A percentile compares a stretch with the other conserved stretches of the same genome.
These are phyloP conservation scores for Tychaedon coryphoeus DNA, from an alignment of 2,113 vertebrate species.

Conservation along the genomic window DNA sequence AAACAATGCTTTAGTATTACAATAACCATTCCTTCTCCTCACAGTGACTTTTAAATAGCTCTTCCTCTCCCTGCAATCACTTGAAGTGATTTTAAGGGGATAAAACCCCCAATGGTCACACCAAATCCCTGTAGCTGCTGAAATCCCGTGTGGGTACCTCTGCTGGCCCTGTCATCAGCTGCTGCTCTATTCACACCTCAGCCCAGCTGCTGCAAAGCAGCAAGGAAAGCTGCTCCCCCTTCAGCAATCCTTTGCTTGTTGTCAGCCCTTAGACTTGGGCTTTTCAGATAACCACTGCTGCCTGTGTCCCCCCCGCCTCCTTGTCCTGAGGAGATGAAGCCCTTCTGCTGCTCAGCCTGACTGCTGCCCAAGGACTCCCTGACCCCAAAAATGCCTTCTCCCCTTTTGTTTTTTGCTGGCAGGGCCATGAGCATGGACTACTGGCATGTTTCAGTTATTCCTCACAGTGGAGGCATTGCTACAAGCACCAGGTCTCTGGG, in stretches of 20 bases:
- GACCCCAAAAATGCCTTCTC: neutral
- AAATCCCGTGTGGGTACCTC: fast-evolving
- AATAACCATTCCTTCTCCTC: neutral
- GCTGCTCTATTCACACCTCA: neutral
- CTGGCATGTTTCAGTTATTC: neutral
- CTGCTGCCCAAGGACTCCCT: neutral
- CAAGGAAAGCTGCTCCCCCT: neutral
- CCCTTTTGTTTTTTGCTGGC: neutral
- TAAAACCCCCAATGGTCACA: neutral
- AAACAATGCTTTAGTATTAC: neutral
- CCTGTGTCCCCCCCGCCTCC: neutral
- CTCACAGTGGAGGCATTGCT: neutral
- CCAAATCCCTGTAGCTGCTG: fast-evolving
- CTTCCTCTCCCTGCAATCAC: neutral
- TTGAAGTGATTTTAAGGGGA: neutral
- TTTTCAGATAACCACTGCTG: neutral
- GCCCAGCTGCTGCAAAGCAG: neutral
- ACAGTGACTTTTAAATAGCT: neutral
- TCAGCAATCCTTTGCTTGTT: neutral
- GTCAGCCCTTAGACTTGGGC: neutral
- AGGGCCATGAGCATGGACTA: neutral
- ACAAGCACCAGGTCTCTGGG: neutral
- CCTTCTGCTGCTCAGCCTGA: neutral
- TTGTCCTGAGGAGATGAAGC: neutral
- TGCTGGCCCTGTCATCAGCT: neutral